Evolutionary conservation across 2,113 vertebrate species (phyloP).

Genomic region (Antigone vipio): DNA sequence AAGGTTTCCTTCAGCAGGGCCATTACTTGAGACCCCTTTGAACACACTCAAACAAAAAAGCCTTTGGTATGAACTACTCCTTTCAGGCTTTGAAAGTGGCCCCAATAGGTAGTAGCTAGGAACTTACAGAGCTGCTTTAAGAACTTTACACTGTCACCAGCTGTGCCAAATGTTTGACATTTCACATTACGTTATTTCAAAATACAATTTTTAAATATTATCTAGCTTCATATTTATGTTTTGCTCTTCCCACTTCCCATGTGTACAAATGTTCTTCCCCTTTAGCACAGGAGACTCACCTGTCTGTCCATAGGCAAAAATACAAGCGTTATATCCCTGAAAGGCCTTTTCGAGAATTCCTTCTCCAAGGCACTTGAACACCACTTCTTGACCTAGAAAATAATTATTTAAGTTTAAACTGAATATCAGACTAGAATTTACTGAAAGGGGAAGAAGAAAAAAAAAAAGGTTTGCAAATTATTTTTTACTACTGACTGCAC

Average conservation of each 20-base stretch:
- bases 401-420: background rate
- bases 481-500: background rate
- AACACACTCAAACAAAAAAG: background rate
- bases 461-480: background rate
- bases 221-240: background rate
- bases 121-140: background rate
- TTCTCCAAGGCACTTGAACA: slow-evolving; percentile 99
- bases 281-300: slow-evolving; percentile 70
- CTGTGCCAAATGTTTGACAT: background rate
- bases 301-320: slow-evolving; percentile 99
- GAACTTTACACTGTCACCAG: background rate
- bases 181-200: background rate
- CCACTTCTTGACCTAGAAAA: slow-evolving; percentile 93
- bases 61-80: background rate
- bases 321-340: slow-evolving; percentile 99
- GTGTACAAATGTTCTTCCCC: background rate
- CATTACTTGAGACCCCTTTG: background rate
- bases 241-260: background rate
- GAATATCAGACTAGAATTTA: background rate
- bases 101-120: background rate
- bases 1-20: background rate
- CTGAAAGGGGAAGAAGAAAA: background rate
- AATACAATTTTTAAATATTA: background rate
- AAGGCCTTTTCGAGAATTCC: slow-evolving; percentile 99
- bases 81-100: background rate